A percentile compares a stretch with the other conserved stretches of the same genome.
These are phyloP conservation scores for Scyliorhinus canicula DNA, from an alignment of 2,797 vertebrate species.

Conservation along the genomic window DNA sequence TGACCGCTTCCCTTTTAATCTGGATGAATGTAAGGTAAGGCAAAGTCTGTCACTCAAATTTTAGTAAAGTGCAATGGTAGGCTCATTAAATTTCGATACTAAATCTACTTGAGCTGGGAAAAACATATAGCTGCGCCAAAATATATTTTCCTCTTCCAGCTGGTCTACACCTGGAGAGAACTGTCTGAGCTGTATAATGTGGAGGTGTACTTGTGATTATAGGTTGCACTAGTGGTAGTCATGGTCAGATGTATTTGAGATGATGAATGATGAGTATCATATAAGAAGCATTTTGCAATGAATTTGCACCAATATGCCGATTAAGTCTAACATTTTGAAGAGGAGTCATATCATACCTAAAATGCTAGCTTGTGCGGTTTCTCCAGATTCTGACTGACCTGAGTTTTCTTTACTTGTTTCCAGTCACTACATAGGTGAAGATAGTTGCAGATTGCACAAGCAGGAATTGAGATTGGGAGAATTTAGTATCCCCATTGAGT, in stretches of 20 bases:
- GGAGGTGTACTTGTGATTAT: neutral
- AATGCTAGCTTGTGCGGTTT: neutral
- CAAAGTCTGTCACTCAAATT: neutral
- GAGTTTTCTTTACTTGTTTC: neutral
- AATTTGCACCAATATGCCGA: neutral
- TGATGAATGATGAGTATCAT: neutral
- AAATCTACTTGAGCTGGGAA: neutral
- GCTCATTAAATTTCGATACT: neutral
- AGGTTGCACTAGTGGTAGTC: neutral
- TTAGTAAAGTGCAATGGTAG: neutral
- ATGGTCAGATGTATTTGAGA: neutral
- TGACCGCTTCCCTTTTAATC: neutral
- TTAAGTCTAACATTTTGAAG: neutral
- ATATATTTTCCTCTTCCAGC: neutral
- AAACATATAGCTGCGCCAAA: neutral
- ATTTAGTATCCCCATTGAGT: neutral
- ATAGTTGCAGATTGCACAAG: neutral
- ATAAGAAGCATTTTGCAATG: neutral
- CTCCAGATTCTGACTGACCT: neutral
- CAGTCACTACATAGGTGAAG: neutral
- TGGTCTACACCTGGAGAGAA: neutral
- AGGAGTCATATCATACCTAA: neutral
- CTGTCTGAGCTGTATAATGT: neutral
- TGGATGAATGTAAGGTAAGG: neutral
- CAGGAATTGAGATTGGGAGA: neutral